A percentile compares a stretch with the other conserved stretches of the same genome.
phyloP scores from a whole-genome alignment of 1,140 invertebrate species.

The Calycopis cecrops region DNA sequence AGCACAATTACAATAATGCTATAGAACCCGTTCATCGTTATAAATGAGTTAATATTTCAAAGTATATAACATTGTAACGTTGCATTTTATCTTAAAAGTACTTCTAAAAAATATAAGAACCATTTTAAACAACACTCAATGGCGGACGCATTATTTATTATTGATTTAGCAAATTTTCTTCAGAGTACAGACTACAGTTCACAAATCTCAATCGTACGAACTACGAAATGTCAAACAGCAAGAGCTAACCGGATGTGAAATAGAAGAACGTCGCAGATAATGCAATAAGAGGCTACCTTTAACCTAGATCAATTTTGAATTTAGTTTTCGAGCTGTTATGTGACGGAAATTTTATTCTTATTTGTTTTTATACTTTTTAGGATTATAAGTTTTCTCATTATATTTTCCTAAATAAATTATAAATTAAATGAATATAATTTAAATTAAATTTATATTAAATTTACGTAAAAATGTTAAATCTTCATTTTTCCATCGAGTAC shows the following conservation, averaged over 20 bases:
- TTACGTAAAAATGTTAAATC: too few species aligned
- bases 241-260: neutral
- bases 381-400: too few species aligned
- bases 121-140: slow-evolving; percentile 53
- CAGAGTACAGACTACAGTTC: slow-evolving; percentile 20
- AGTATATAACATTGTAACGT: slow-evolving; percentile 36
- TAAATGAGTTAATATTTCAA: slow-evolving; percentile 32
- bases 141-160: slow-evolving; percentile 67
- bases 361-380: too few species aligned
- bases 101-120: slow-evolving; percentile 38
- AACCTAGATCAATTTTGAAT: too few species aligned
- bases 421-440: too few species aligned
- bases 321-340: too few species aligned
- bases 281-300: too few species aligned
- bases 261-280: too few species aligned
- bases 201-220: slow-evolving; percentile 14
- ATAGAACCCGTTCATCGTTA: slow-evolving; percentile 38
- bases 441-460: too few species aligned
- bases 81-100: slow-evolving; percentile 53
- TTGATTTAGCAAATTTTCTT: slow-evolving; percentile 56
- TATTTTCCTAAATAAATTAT: too few species aligned
- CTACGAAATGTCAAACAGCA: neutral
- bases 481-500: too few species aligned
- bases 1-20: slow-evolving; percentile 42
- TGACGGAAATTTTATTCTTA: too few species aligned